Evolutionary conservation across 2,888 invertebrate genomes (phyloP).

Genomic region (Drosophila leonis): DNA sequence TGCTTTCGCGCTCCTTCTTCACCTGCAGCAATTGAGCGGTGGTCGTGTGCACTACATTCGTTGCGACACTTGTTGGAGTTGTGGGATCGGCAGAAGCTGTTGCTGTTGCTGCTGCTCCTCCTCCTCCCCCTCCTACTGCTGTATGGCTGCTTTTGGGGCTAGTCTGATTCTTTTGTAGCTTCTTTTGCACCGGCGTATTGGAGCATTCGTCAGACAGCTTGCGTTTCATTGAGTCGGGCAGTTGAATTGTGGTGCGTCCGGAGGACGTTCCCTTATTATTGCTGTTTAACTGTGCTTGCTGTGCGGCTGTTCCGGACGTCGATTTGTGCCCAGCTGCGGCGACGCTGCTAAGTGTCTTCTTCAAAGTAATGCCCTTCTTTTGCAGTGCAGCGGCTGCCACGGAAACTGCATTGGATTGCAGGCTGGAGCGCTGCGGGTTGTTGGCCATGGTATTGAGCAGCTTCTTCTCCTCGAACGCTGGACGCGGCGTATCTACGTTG

Average conservation of each 20-base stretch:
- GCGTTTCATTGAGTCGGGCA: conserved; percentile 81
- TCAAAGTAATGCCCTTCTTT: conserved; percentile 83
- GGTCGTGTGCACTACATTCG: conserved; percentile 66
- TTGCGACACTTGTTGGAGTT: conserved; percentile 21
- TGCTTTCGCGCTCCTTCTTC: conserved; percentile 76
- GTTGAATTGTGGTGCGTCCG: conserved; percentile 74
- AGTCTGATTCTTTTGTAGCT: conserved; percentile 38
- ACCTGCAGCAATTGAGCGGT: conserved; percentile 73
- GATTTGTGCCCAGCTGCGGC: conserved; percentile 21
- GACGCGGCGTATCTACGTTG: conserved; percentile 62
- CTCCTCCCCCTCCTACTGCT: neutral
- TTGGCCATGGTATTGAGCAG: conserved; percentile 68
- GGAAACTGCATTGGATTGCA: conserved; percentile 45
- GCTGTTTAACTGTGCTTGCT: conserved; percentile 27
- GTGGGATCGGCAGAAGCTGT: conserved; percentile 35
- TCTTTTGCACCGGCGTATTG: conserved; percentile 35
- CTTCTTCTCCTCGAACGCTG: conserved; percentile 68
- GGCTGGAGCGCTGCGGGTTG: conserved; percentile 45
- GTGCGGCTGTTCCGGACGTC: conserved; percentile 6
- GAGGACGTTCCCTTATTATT: conserved; percentile 28
- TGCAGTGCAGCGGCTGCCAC: conserved; percentile 78
- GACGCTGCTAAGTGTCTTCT: conserved; percentile 65
- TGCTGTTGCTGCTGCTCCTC: neutral
- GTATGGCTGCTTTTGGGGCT: conserved; percentile 40
- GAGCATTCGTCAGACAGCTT: conserved; percentile 76